Evolutionary conservation across 2,113 vertebrate genomes (phyloP), one percentile per base, ranked within the genome.

Genomic region (Stigmatopora argus): DNA sequence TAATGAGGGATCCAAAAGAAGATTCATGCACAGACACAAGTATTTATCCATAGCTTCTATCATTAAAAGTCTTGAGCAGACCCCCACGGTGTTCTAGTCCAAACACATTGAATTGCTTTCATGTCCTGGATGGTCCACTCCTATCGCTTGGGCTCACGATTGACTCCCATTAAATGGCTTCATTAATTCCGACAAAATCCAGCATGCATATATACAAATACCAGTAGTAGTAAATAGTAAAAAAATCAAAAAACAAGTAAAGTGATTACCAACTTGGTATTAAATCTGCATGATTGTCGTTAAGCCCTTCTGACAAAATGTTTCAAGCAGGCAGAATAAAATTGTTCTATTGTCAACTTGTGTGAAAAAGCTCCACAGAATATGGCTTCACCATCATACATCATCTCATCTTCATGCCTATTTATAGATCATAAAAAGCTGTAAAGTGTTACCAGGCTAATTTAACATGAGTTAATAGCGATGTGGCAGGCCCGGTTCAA

Each of bases 81-180:
- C 81, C 80, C 80, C 77, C 57, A 31, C 34, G 67, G 70, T 60
- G 82, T 75, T 81, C 79, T 66, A 63, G 78, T 65, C 86, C 81
- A 88, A 86, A 88, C 83, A 81, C 79, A 87, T 82, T 82, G 79
- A 78, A 82, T 83, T 73, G 86, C 80, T 86, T 87, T 87, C 75
- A 85, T 85, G 85, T 80, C 82, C 84, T 80, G 78, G 81, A 78
- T 82, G 75, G 84, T 85, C 68, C 77, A 76, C 80, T 81, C 75
- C 83, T 81, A 85, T 90, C 79, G 83, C 88, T 82, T 86, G 62
- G 19, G 72, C 66, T 73, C 62, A 47, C 60, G 81, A 84, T 80
- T 72, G 75, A 65, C 73, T 73, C 65, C 80, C 87, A 86, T 87
- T 83, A 86, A 85, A 88, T 73, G 64, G 71, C 72, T 77, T 88